phyloP scores from a whole-genome alignment of 1,140 invertebrate species.

The Pectinophora gossypiella region DNA sequence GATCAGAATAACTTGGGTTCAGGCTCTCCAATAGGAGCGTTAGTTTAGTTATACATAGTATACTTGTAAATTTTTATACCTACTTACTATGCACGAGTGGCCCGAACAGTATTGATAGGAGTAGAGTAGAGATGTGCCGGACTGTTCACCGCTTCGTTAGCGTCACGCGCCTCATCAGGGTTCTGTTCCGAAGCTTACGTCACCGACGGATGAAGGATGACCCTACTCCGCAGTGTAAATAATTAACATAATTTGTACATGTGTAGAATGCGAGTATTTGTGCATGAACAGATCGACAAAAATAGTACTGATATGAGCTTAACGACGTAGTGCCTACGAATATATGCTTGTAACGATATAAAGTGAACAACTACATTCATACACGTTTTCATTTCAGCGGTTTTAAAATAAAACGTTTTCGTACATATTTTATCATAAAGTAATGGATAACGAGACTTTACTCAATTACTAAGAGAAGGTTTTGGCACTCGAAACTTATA shows the following conservation, averaged over 20 bases:
- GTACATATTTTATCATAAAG: too few relatives aligned
- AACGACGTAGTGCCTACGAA: slow-evolving; percentile 72
- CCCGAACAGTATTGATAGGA: slow-evolving; percentile 18
- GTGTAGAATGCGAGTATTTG: slow-evolving; percentile 55
- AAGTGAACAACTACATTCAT: slow-evolving; percentile 29
- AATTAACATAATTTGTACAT: slow-evolving; percentile 47
- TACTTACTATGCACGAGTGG: slow-evolving; percentile 5
- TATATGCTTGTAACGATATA: slow-evolving; percentile 66
- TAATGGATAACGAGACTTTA: too few relatives aligned
- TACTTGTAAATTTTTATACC: neutral
- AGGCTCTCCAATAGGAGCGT: too few relatives aligned
- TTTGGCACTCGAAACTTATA: too few relatives aligned
- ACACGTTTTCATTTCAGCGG: slow-evolving; percentile 34
- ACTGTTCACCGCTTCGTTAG: slow-evolving; percentile 11
- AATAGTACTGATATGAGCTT: slow-evolving; percentile 75
- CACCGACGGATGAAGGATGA: neutral
- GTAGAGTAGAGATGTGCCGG: slow-evolving; percentile 8
- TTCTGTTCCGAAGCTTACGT: neutral
- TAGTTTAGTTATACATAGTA: neutral
- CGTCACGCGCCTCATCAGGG: neutral
- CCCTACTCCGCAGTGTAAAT: slow-evolving; percentile 26
- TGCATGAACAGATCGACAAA: slow-evolving; percentile 61
- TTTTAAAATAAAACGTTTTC: slow-evolving; percentile 33
- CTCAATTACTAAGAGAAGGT: too few relatives aligned
- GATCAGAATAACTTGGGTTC: too few relatives aligned